Percentiles rank a stretch among this genome's conserved stretches.
Evolutionary conservation across 2,797 vertebrate genomes (phyloP).

Genomic region (Acropternis orthonyx): DNA sequence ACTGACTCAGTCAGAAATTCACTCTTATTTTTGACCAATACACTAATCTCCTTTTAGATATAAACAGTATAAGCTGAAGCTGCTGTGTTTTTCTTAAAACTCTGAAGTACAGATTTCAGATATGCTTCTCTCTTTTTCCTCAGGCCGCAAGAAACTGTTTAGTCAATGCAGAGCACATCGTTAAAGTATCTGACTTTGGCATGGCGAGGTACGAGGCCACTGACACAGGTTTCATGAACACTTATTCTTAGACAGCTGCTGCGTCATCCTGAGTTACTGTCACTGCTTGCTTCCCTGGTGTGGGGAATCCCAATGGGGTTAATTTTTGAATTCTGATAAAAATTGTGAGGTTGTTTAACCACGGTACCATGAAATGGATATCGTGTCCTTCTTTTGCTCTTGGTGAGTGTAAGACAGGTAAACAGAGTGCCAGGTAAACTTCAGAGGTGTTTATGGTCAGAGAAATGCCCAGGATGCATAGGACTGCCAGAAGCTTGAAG

Average conservation of each 20-base stretch:
- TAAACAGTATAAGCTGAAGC: neutral
- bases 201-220: conserved; percentile 81
- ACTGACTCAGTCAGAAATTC: neutral
- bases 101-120: neutral
- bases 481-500: neutral
- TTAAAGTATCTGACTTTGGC: conserved; percentile 91
- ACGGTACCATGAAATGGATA: neutral
- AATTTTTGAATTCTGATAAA: neutral
- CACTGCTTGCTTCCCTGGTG: neutral
- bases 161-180: conserved; percentile 77
- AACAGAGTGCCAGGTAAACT: neutral
- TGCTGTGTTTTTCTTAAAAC: neutral
- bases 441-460: neutral
- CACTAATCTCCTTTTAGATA: neutral
- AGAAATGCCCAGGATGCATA: neutral
- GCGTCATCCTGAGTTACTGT: neutral
- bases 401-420: neutral
- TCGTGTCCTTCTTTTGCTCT: neutral
- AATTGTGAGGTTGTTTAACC: neutral
- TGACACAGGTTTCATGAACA: neutral
- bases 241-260: neutral
- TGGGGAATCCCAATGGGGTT: neutral
- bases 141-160: conserved; percentile 92
- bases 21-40: neutral
- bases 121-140: conserved; percentile 3